phyloP scores from a whole-genome alignment of 2,797 vertebrate species.

The Scolopax bukidnonensis region DNA sequence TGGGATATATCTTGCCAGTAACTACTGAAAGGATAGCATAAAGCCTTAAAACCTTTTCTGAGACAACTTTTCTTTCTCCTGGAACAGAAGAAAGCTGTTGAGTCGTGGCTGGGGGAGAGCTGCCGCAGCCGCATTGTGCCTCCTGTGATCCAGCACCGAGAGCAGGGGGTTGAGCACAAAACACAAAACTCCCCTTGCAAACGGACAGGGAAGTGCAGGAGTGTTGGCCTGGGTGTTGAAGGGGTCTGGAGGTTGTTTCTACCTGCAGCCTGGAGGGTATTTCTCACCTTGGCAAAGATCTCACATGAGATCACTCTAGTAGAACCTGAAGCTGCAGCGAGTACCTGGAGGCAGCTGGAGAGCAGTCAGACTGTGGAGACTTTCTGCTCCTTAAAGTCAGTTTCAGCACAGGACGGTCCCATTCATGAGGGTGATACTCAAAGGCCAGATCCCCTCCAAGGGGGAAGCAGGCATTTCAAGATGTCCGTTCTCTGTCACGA shows the following conservation, averaged over 20 bases:
- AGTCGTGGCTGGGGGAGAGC: neutral
- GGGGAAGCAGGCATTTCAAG: neutral
- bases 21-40: neutral
- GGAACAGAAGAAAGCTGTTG: neutral
- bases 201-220: fast-evolving
- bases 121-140: neutral
- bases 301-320: neutral
- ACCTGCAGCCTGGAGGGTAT: neutral
- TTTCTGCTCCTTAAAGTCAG: neutral
- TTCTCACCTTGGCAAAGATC: neutral
- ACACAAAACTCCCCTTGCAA: neutral
- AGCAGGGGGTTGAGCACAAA: neutral
- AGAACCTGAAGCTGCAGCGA: neutral
- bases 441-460: neutral
- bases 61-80: neutral
- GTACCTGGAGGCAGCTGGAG: neutral
- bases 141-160: neutral
- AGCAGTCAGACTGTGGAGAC: neutral
- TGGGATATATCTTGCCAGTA: neutral
- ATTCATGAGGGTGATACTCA: neutral
- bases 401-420: neutral
- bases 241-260: neutral
- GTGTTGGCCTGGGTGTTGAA: neutral
- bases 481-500: neutral
- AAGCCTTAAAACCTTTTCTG: neutral